Conservation (phyloP, 1,140 invertebrate genomes). For the Panulirus ornatus region DNA sequence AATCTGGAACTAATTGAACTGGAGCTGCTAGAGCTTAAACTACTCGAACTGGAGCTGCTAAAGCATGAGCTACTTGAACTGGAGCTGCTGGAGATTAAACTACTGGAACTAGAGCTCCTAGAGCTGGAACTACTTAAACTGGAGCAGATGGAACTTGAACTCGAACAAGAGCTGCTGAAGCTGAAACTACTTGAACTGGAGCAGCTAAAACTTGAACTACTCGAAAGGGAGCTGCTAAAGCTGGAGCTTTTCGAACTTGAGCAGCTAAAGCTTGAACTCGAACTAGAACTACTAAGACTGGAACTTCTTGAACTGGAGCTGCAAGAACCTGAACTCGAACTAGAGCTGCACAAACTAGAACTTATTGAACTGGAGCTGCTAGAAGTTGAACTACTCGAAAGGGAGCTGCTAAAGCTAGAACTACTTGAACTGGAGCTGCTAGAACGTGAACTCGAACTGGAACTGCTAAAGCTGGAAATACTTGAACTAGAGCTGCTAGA, state of each 20-base stretch:
- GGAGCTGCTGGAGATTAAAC: background rate
- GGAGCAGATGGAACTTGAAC: background rate
- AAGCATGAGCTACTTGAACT: constrained; percentile 19
- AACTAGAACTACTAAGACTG: too few relatives aligned
- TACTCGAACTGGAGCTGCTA: constrained; percentile 22
- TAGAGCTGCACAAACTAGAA: background rate
- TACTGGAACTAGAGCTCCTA: background rate
- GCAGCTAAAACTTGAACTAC: background rate
- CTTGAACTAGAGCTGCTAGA: constrained; percentile 22
- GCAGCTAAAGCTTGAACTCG: background rate
- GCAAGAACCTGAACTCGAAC: too few relatives aligned
- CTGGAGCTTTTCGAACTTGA: constrained; percentile 19
- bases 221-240: constrained; percentile 5
- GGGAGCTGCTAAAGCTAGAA: too few relatives aligned
- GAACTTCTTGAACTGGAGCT: too few relatives aligned
- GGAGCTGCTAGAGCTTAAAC: background rate
- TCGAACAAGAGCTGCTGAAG: constrained; percentile 11
- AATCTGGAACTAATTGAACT: background rate
- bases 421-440: too few relatives aligned
- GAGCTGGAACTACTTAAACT: constrained; percentile 17
- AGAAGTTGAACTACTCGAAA: too few relatives aligned
- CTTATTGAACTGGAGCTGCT: background rate
- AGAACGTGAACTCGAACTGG: constrained; percentile 6
- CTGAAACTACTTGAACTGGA: constrained; percentile 19
- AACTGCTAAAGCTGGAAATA: constrained; percentile 12